A percentile compares a stretch with the other conserved stretches of the same genome.
These are phyloP conservation scores for Amiota minor DNA, from an alignment of 2,888 invertebrate genomes.

Conservation along the genomic window DNA sequence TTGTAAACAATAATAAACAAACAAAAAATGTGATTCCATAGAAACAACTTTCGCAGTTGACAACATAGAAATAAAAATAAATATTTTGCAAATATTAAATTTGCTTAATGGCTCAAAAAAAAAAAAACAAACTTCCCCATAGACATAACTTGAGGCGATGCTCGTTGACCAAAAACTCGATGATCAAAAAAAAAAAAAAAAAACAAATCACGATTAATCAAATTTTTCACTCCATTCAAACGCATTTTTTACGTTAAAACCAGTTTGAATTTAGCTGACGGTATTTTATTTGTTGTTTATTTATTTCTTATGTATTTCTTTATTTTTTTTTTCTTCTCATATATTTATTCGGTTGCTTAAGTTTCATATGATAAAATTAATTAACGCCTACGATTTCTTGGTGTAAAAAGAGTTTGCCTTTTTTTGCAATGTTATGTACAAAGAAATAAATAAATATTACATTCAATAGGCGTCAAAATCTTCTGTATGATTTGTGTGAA, in stretches of 20 bases:
- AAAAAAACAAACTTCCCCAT: constrained; percentile 40
- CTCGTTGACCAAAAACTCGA: constrained; percentile 39
- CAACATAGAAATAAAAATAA: constrained; percentile 8
- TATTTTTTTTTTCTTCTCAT: constrained; percentile 1
- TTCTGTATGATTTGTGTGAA: neutral
- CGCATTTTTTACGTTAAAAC: constrained; percentile 27
- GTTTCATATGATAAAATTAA: constrained; percentile 46
- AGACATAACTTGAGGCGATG: constrained; percentile 36
- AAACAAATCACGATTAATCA: constrained; percentile 44
- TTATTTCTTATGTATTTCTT: neutral
- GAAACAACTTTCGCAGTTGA: constrained; percentile 45
- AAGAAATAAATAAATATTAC: neutral
- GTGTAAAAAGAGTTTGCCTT: constrained; percentile 3
- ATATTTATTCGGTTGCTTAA: constrained; percentile 24
- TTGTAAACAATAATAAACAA: neutral
- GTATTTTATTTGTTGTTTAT: constrained; percentile 40
- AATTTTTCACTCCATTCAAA: constrained; percentile 42
- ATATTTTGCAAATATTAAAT: constrained; percentile 20
- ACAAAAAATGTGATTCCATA: neutral
- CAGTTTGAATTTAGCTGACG: constrained; percentile 47
- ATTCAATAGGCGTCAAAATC: neutral
- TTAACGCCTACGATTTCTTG: constrained; percentile 37
- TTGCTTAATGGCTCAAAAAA: constrained; percentile 36
- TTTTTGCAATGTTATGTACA: neutral
- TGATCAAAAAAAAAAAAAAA: constrained; percentile 41